phyloP scores from a whole-genome alignment of 1,140 invertebrate genomes.

The Drosophila kikkawai region DNA sequence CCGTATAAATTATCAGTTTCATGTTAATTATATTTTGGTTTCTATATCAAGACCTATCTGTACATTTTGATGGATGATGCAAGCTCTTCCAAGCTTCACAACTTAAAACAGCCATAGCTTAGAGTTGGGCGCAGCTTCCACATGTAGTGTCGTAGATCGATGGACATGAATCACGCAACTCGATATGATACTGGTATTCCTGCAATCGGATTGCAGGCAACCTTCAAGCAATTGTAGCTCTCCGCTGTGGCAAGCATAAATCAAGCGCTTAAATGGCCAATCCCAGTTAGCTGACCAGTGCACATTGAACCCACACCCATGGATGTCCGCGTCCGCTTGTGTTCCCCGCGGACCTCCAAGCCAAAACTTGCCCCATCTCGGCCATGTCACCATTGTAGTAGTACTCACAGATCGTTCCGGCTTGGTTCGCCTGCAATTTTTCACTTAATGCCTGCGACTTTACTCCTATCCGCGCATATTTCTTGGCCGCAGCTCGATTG shows the following conservation, averaged over 20 bases:
- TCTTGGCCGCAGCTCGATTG: slow-evolving; percentile 50
- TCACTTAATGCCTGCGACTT: slow-evolving; percentile 39
- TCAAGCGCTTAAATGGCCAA: slow-evolving; percentile 24
- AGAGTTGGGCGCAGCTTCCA: slow-evolving; percentile 26
- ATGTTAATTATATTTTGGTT: slow-evolving; percentile 16
- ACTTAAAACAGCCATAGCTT: neutral
- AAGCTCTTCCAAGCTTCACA: slow-evolving; percentile 6
- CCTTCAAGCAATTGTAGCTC: slow-evolving; percentile 34
- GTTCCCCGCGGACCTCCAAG: neutral
- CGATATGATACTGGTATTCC: slow-evolving; percentile 39
- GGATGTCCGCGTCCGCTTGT: neutral
- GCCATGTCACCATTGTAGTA: slow-evolving; percentile 32
- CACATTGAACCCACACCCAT: slow-evolving; percentile 52
- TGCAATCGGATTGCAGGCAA: slow-evolving; percentile 36
- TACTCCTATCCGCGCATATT: slow-evolving; percentile 59
- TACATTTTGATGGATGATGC: neutral
- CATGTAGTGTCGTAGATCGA: neutral
- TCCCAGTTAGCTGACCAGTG: slow-evolving; percentile 31
- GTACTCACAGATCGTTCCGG: slow-evolving; percentile 28
- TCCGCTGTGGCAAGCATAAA: slow-evolving; percentile 32
- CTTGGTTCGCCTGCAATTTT: slow-evolving; percentile 44
- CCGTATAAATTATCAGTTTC: slow-evolving; percentile 3
- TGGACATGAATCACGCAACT: slow-evolving; percentile 29
- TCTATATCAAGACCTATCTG: slow-evolving; percentile 5
- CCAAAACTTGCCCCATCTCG: slow-evolving; percentile 28